Conservation (phyloP, 2,113 vertebrate species). For the Hyaena hyaena region DNA sequence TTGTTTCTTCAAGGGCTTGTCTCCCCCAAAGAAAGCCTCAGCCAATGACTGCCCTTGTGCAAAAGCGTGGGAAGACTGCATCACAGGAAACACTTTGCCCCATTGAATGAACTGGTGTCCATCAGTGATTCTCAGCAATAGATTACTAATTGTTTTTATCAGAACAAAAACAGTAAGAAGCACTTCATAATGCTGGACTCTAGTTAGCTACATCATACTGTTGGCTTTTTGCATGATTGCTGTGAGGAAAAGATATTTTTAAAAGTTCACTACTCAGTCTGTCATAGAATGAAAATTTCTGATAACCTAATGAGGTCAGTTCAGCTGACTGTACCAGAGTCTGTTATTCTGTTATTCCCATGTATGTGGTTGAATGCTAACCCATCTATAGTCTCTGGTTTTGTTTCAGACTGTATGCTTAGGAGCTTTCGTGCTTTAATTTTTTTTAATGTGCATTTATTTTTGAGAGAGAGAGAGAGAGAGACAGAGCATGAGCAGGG, state of each 20-base stretch:
- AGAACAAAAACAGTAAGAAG: conserved; percentile 46
- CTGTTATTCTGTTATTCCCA: background rate
- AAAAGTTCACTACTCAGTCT: background rate
- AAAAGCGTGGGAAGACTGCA: conserved; percentile 70
- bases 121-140: conserved; percentile 58
- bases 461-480: background rate
- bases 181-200: conserved; percentile 26
- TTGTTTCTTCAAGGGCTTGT: conserved; percentile 66
- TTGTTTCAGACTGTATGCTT: background rate
- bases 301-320: background rate
- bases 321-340: background rate
- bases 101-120: conserved; percentile 66
- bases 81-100: conserved; percentile 61
- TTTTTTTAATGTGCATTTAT: background rate
- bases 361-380: background rate
- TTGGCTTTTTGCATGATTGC: background rate
- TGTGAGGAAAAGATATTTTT: conserved; percentile 35
- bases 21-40: background rate
- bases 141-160: conserved; percentile 59
- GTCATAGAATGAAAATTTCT: conserved; percentile 17
- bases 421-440: background rate
- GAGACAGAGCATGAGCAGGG: background rate
- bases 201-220: conserved; percentile 15
- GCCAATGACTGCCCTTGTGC: conserved; percentile 55
- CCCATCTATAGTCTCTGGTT: background rate